phyloP scores from a whole-genome alignment of 2,888 invertebrate genomes.

The Diarsia mendica region DNA sequence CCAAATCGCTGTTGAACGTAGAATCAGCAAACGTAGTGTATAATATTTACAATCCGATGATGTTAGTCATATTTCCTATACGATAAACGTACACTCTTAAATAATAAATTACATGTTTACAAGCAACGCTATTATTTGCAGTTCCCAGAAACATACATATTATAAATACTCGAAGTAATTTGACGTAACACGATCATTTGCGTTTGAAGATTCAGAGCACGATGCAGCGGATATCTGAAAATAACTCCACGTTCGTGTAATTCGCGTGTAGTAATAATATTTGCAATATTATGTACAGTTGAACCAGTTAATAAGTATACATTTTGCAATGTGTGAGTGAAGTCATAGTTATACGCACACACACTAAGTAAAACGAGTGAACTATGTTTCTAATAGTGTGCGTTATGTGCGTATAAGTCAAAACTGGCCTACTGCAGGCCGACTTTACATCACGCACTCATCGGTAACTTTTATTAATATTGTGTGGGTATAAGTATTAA shows the following conservation, averaged over 20 bases:
- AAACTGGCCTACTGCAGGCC: too few species aligned
- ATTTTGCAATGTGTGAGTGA: too few species aligned
- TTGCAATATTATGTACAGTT: not conserved
- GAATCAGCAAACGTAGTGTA: not conserved
- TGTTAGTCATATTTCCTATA: not conserved
- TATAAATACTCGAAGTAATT: conserved; percentile 6
- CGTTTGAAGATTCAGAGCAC: conserved; percentile 9
- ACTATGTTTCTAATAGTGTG: too few species aligned
- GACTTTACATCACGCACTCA: too few species aligned
- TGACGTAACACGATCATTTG: not conserved
- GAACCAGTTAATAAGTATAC: too few species aligned
- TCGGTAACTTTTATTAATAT: too few species aligned
- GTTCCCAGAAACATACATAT: conserved; percentile 9
- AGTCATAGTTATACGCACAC: too few species aligned
- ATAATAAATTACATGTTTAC: conserved; percentile 9
- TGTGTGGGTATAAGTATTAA: too few species aligned
- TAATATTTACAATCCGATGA: not conserved
- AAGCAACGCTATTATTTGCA: conserved; percentile 34
- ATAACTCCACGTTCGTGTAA: conserved; percentile 9
- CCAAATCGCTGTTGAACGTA: not conserved
- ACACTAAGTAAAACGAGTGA: too few species aligned
- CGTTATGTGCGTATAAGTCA: too few species aligned
- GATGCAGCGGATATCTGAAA: conserved; percentile 33
- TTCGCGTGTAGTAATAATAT: not conserved
- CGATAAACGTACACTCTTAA: not conserved